phyloP scores from a whole-genome alignment of 1,140 invertebrate species.

The Macrocentrus cingulum region DNA sequence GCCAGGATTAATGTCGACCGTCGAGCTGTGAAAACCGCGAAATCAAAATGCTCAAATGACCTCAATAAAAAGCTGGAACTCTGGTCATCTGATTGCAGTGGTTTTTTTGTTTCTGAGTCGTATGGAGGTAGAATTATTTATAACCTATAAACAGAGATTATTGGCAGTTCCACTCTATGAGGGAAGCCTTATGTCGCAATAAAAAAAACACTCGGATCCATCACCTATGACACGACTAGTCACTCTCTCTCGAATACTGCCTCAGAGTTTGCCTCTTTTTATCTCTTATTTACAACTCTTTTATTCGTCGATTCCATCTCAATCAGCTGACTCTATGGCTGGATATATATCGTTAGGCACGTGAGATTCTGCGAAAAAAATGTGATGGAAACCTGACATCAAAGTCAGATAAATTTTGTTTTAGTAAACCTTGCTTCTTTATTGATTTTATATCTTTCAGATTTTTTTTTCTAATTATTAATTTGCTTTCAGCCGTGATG shows the following conservation, averaged over 20 bases:
- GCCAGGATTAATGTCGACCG: no score
- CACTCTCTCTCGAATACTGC: constrained; percentile 36
- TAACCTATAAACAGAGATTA: constrained; percentile 59
- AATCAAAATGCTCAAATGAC: no score
- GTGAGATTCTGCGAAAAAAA: background rate
- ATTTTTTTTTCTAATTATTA: no score
- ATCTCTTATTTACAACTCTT: constrained; percentile 60
- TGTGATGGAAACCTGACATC: no score
- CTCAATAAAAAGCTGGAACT: no score
- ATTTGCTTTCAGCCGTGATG: no score
- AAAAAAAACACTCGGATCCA: constrained; percentile 52
- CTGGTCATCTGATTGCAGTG: no score
- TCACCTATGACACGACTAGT: constrained; percentile 49
- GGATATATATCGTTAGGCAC: background rate
- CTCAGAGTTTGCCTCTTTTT: constrained; percentile 36
- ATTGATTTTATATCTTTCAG: no score
- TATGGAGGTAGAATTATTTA: constrained; percentile 59
- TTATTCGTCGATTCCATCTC: constrained; percentile 59
- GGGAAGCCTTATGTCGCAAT: constrained; percentile 46
- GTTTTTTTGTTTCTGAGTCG: no score
- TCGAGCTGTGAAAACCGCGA: no score
- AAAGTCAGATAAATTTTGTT: no score
- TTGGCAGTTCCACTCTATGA: constrained; percentile 35
- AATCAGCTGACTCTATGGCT: constrained; percentile 40
- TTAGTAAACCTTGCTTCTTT: no score